Evolutionary conservation across 2,888 invertebrate species (phyloP), one percentile per base, ranked within the genome.

Genomic region (Phasia obesa): DNA sequence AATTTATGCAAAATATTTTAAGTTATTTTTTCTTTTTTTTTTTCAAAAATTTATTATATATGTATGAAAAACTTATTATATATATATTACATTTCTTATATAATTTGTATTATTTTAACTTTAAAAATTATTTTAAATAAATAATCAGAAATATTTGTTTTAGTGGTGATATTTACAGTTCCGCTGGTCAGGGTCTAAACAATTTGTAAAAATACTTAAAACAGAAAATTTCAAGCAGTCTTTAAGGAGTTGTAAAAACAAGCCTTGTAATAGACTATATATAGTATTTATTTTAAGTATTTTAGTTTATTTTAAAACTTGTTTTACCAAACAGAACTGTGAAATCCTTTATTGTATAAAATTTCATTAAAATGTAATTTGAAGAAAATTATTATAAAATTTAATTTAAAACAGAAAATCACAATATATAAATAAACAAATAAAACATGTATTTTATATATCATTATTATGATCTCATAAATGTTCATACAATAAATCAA

Each of bases 401-500:
- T 51, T 55, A 42, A 59, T 57, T 59, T 31, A 57, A 55, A 42
- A 60, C n/a, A 57, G 4, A 69, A 76, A 60, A 51, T 75, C 27
- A 27, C 19, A 78, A 2, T 25, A 27, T 42, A 75, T 53, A 51
- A 73, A 64, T 75, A 76, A 76, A 71, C 44, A 60, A 62, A 74
- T 23, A 75, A 44, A 78, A 81, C 59, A 75, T 79, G 67, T 77
- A 77, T 76, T 79, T 80, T 80, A 78, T 79, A 76, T 83, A 83
- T 84, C 76, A 85, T 85, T 84, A 85, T 89, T 88, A 90, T 90
- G 90, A 90, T 90, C 90, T 90, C 90, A 90, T 90, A 89, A 89
- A 90, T 89, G 89, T 90, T 90, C 89, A 89, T 90, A 88, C 88
- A 88, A 73, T 78, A 85, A 81, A 88, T 76, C 21, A 23, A 75